Evolutionary conservation across 2,888 invertebrate species (phyloP).

Genomic region (Tenthredo amoena): DNA sequence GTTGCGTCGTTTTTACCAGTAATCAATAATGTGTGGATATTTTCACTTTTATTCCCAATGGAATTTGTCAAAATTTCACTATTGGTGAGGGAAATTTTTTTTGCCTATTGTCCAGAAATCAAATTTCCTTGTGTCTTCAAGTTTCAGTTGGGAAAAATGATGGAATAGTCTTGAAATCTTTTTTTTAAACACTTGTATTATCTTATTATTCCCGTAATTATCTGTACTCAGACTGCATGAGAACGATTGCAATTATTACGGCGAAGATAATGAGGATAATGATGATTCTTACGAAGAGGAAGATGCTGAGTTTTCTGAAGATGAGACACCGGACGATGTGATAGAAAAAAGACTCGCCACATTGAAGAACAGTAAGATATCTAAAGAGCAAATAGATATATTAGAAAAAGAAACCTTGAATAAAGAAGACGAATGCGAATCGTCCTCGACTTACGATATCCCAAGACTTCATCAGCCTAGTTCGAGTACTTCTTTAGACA

Average conservation of each 20-base stretch:
- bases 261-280: conserved; percentile 61
- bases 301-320: conserved; percentile 56
- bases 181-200: neutral
- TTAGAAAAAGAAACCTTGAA: conserved; percentile 22
- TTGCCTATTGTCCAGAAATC: too few relatives aligned
- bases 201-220: neutral
- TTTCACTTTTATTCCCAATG: neutral
- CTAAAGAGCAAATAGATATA: conserved; percentile 26
- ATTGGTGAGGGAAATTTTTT: too few relatives aligned
- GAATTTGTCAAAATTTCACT: neutral
- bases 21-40: neutral
- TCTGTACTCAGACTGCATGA: conserved; percentile 65
- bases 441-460: neutral
- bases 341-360: conserved; percentile 22
- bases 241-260: conserved; percentile 63
- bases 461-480: neutral
- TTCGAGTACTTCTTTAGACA: conserved; percentile 14
- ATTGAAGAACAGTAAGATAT: conserved; percentile 28
- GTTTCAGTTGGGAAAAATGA: neutral
- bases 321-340: conserved; percentile 41
- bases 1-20: neutral
- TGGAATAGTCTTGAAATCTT: neutral
- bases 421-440: neutral
- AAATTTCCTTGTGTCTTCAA: neutral
- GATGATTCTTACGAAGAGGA: conserved; percentile 65